Percentiles rank a stretch among this genome's conserved stretches.
phyloP scores from a whole-genome alignment of 2,888 invertebrate species.

The Pandemis heparana region DNA sequence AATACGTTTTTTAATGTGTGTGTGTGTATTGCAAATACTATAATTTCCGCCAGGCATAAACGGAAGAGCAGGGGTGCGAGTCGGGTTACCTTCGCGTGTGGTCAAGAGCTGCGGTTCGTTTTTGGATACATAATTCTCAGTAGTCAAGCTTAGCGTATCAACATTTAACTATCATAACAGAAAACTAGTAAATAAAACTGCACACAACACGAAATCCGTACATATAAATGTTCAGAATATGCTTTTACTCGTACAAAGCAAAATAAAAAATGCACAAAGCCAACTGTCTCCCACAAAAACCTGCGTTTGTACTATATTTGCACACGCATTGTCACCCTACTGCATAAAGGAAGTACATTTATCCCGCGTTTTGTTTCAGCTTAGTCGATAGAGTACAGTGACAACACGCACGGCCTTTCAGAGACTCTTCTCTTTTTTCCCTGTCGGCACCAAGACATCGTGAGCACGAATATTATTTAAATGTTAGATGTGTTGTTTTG shows the following conservation, averaged over 20 bases:
- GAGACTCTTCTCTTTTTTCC: conserved; percentile 33
- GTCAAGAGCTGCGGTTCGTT: no score
- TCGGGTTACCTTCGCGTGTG: no score
- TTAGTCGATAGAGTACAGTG: conserved; percentile 41
- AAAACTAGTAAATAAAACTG: neutral
- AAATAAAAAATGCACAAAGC: conserved; percentile 18
- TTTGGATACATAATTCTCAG: neutral
- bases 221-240: conserved; percentile 1
- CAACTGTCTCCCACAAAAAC: conserved; percentile 33
- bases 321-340: conserved; percentile 40
- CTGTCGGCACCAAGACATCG: conserved; percentile 34
- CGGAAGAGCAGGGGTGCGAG: no score
- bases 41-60: no score
- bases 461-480: conserved; percentile 37
- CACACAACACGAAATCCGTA: neutral
- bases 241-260: neutral
- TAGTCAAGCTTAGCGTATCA: neutral
- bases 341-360: conserved; percentile 41
- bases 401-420: conserved; percentile 37
- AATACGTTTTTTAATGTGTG: no score
- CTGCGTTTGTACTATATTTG: conserved; percentile 38
- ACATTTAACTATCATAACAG: neutral
- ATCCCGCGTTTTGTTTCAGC: conserved; percentile 40
- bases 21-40: no score
- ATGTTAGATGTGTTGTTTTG: conserved; percentile 33